Conservation (phyloP, 1,140 invertebrate species). For the Euwallacea fornicatus region DNA sequence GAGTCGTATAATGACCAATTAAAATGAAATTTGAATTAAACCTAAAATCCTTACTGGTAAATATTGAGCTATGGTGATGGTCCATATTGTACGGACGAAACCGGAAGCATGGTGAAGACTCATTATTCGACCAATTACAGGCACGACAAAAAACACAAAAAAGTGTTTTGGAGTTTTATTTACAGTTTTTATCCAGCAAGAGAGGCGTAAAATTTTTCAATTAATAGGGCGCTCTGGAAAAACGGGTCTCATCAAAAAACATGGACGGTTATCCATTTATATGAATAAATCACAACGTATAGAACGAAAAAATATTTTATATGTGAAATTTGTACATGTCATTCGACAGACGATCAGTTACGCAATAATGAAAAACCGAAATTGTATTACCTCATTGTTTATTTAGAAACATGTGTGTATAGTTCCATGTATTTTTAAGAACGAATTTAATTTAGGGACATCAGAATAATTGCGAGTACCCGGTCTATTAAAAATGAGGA, state of each 20-base stretch:
- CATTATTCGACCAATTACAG: no score
- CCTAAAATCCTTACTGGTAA: no score
- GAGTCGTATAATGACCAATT: no score
- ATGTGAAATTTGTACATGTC: not conserved
- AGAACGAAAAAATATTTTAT: not conserved
- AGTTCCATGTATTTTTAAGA: not conserved
- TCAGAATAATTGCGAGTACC: not conserved
- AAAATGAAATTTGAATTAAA: no score
- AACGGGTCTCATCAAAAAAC: constrained; percentile 1
- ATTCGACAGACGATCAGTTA: not conserved
- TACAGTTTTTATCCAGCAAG: not conserved
- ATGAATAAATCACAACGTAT: constrained; percentile 2
- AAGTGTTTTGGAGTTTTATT: no score
- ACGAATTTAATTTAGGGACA: not conserved
- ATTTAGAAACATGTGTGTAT: not conserved
- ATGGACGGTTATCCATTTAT: constrained; percentile 4
- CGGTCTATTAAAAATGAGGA: not conserved
- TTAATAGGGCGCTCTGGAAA: not conserved
- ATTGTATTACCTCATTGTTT: not conserved
- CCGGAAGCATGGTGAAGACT: no score
- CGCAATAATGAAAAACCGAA: not conserved
- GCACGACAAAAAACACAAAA: no score
- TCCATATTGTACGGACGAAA: no score
- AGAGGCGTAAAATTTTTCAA: not conserved
- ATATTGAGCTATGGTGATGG: no score